Evolutionary conservation across 2,113 vertebrate genomes (phyloP), one percentile per base, ranked within the genome.

Genomic region (Phainopepla nitens): DNA sequence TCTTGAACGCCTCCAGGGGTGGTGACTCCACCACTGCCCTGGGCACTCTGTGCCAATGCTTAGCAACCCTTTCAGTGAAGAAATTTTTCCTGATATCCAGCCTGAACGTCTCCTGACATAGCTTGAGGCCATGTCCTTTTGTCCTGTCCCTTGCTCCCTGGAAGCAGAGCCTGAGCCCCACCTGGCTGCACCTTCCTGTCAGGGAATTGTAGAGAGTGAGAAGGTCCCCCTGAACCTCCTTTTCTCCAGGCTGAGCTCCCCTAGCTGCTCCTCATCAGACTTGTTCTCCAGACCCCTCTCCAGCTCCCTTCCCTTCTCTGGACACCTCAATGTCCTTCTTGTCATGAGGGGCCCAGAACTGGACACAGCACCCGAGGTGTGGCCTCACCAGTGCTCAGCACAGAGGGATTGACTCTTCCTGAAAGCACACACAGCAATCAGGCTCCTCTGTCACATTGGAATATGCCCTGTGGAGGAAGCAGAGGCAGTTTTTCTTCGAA

Each of bases 391-490:
- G 16, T 47, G 78, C 54, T 2, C 15, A 41, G 39, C 2, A 18
- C 16, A 25, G 45, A 41, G n/a, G 33, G 53, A 27, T 17, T 75
- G 25, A 19, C 54, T 39, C 16, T 56, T 87, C 47, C 36, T 42
- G 54, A 54, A 71, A 72, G 54, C 42, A 41, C 49, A 36, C 0
- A 0, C 5, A 47, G 51, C 51, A 17, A 0, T 10, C 0, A 2
- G 29, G 44, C 82, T 69, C 53, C 82, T 65, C 41, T 2, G 0
- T 68, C 54, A 9, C 2, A 0, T 2, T 69, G 58, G 47, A 75
- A 51, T 56, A 56, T 41, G 51, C 23, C 39, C 39, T 3, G 2
- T 2, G 82, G 56, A 78, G 35, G 60, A 51, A 68, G 51, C 44
- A 75, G 56, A 49, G 49, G 27, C 35, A 41, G 15, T 60, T 93